Evolutionary conservation across 2,888 invertebrate genomes (phyloP).

Genomic region (Matsumyia berberina): DNA sequence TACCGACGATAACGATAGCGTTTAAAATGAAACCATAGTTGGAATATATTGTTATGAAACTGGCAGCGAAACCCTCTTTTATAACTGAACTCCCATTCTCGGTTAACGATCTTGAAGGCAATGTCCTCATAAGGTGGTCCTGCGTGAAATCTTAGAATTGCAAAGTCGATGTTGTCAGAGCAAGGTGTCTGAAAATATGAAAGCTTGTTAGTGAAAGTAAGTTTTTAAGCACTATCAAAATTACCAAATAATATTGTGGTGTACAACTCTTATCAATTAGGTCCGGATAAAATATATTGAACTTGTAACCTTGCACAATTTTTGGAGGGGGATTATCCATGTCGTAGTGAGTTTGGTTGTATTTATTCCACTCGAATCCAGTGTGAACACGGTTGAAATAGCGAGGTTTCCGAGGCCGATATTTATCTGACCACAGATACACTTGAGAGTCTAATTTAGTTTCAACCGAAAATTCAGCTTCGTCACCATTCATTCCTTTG

Average conservation of each 20-base stretch:
- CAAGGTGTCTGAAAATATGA: constrained; percentile 90
- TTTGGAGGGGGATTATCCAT: constrained; percentile 99
- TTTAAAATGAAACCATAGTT: constrained; percentile 99
- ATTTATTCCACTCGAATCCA: constrained; percentile 99
- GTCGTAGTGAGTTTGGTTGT: constrained; percentile 99
- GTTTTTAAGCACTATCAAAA: constrained; percentile 77
- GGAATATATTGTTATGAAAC: constrained; percentile 99
- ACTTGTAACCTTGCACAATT: constrained; percentile 99
- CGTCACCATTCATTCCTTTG: constrained; percentile 93
- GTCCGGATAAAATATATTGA: constrained; percentile 99
- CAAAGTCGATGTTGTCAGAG: constrained; percentile 96
- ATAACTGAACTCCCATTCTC: constrained; percentile 99
- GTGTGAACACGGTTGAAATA: constrained; percentile 98
- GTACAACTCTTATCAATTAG: constrained; percentile 96
- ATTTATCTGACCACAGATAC: constrained; percentile 96
- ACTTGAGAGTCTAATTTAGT: constrained; percentile 93
- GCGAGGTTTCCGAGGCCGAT: constrained; percentile 97
- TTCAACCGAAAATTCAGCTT: constrained; percentile 96
- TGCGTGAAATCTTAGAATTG: constrained; percentile 96
- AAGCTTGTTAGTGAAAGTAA: constrained; percentile 20
- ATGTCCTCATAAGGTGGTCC: constrained; percentile 99
- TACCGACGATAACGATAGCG: constrained; percentile 96
- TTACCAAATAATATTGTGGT: constrained; percentile 95
- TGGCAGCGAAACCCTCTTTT: constrained; percentile 99
- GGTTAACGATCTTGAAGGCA: constrained; percentile 98